Conservation (phyloP, 1,140 invertebrate genomes). For the Drusus annulatus region DNA sequence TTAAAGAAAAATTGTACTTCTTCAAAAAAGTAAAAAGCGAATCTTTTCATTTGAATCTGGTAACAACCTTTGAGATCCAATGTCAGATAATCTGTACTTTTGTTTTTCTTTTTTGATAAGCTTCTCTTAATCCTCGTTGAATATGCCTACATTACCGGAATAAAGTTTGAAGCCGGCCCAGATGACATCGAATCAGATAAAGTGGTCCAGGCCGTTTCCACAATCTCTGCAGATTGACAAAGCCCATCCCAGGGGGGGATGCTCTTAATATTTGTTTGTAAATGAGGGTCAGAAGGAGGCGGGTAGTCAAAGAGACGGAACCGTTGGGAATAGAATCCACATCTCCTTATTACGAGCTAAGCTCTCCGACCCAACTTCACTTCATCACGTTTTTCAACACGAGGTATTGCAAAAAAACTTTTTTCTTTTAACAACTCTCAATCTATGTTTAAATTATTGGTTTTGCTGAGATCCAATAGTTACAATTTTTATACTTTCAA, state of each 20-base stretch:
- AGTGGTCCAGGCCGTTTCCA: conserved; percentile 11
- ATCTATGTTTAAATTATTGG: too few species aligned
- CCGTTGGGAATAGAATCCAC: conserved; percentile 29
- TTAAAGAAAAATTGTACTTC: too few species aligned
- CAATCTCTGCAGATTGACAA: conserved; percentile 45
- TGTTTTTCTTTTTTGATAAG: too few species aligned
- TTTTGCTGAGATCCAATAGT: too few species aligned
- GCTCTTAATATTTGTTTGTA: conserved; percentile 52
- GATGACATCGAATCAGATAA: conserved; percentile 34
- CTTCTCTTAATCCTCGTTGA: too few species aligned
- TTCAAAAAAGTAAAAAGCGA: too few species aligned
- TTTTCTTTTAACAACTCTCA: too few species aligned
- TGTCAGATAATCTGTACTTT: too few species aligned
- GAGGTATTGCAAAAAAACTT: not conserved
- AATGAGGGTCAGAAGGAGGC: conserved; percentile 44
- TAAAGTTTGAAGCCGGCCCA: not conserved
- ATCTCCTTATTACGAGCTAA: conserved; percentile 43
- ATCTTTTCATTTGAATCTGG: too few species aligned
- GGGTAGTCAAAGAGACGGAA: not conserved
- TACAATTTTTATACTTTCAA: too few species aligned
- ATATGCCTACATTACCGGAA: not conserved
- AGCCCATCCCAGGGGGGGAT: conserved; percentile 28
- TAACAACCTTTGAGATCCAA: too few species aligned
- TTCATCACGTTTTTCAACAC: not conserved
- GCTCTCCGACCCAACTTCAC: conserved; percentile 14